Percentiles rank a stretch among this genome's conserved stretches.
These are phyloP conservation scores for Phoeniculus purpureus DNA, from an alignment of 2,797 vertebrate genomes.

Conservation along the genomic window DNA sequence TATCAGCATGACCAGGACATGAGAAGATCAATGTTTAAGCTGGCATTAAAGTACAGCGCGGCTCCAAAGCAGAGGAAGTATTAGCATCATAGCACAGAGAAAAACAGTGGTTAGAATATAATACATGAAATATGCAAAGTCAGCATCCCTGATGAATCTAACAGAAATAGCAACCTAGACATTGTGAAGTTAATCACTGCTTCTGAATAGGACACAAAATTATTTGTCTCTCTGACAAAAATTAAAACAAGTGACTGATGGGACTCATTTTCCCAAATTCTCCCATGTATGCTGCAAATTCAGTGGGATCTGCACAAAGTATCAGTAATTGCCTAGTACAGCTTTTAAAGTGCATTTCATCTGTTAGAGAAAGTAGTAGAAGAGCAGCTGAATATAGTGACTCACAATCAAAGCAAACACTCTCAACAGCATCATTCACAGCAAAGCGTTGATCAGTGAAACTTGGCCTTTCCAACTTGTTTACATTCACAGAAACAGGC, in stretches of 20 bases:
- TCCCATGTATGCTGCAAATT: neutral
- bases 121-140: neutral
- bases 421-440: neutral
- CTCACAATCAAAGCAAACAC: neutral
- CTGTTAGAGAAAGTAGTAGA: neutral
- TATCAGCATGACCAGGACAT: conserved; percentile 40
- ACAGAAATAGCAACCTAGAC: neutral
- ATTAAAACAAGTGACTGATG: neutral
- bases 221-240: neutral
- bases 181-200: neutral
- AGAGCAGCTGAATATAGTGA: neutral
- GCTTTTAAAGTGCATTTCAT: conserved; percentile 48
- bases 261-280: neutral
- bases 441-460: neutral
- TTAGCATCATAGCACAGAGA: conserved; percentile 26
- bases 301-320: conserved; percentile 28
- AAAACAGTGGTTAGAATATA: conserved; percentile 11
- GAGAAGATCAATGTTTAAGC: neutral
- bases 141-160: conserved; percentile 41
- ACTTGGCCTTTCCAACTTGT: neutral
- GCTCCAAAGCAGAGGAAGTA: conserved; percentile 41
- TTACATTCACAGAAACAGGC: neutral
- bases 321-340: neutral
- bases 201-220: conserved; percentile 2
- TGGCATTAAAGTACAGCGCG: conserved; percentile 27